Percentiles rank a stretch among this genome's conserved stretches.
phyloP scores from a whole-genome alignment of 1,140 invertebrate species.

The Scaptomyza hsui region DNA sequence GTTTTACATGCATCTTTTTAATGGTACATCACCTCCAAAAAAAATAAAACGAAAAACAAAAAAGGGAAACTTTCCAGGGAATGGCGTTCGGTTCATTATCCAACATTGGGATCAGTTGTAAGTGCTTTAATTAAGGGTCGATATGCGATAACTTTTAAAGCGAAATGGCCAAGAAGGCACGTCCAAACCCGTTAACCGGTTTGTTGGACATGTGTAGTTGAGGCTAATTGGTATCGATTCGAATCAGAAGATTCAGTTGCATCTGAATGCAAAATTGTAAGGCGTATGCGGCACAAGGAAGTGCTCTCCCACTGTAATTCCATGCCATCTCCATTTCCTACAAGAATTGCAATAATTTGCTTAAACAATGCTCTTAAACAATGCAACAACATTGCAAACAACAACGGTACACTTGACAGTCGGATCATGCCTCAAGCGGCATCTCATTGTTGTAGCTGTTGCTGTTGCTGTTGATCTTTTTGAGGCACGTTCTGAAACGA shows the following conservation, averaged over 20 bases:
- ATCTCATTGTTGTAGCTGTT: slow-evolving; percentile 18
- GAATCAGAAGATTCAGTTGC: slow-evolving; percentile 2
- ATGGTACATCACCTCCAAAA: slow-evolving; percentile 9
- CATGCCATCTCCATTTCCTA: slow-evolving; percentile 24
- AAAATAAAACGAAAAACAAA: too few relatives aligned
- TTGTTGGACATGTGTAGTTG: slow-evolving; percentile 19
- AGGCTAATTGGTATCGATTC: slow-evolving; percentile 30
- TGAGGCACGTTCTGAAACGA: slow-evolving; percentile 68
- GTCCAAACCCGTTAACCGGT: slow-evolving; percentile 56
- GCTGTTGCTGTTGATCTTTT: slow-evolving; percentile 1
- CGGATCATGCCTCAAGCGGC: slow-evolving; percentile 36
- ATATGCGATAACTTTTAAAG: slow-evolving; percentile 69
- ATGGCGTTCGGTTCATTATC: slow-evolving; percentile 42
- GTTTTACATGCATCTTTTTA: slow-evolving; percentile 13
- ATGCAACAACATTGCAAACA: slow-evolving; percentile 39
- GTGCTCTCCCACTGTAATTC: slow-evolving; percentile 27
- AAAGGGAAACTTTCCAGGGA: slow-evolving; percentile 16
- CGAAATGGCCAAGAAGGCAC: slow-evolving; percentile 66
- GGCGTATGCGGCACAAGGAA: slow-evolving; percentile 35
- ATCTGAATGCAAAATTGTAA: slow-evolving; percentile 13
- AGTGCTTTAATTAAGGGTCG: slow-evolving; percentile 71
- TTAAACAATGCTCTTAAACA: slow-evolving; percentile 69
- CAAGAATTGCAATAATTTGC: slow-evolving; percentile 65
- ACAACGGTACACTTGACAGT: slow-evolving; percentile 31
- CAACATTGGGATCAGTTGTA: slow-evolving; percentile 64